Conservation (phyloP, 2,888 invertebrate genomes). For the Parochlus steinenii region DNA sequence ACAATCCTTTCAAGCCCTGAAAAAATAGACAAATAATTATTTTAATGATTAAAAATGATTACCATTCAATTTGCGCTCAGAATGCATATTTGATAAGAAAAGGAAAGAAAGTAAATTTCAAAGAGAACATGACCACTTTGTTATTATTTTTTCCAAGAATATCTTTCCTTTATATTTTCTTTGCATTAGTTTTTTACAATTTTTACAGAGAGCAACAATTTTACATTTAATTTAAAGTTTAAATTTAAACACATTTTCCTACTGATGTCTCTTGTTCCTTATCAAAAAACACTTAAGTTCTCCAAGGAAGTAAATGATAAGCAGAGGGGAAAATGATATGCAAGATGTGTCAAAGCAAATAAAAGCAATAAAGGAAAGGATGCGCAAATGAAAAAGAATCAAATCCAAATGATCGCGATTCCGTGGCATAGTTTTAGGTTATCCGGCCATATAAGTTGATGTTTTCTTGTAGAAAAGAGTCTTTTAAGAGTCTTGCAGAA, state of each 20-base stretch:
- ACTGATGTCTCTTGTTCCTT: not conserved
- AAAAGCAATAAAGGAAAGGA: slow-evolving; percentile 7
- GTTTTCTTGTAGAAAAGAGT: no score
- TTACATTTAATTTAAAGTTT: not conserved
- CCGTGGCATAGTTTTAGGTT: no score
- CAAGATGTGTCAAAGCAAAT: slow-evolving; percentile 11
- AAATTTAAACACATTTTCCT: not conserved
- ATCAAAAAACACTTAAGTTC: no score
- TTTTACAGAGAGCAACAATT: no score
- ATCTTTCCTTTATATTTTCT: no score
- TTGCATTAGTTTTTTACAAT: no score
- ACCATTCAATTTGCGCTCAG: slow-evolving; percentile 12
- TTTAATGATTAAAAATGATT: slow-evolving; percentile 7
- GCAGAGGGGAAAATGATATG: slow-evolving; percentile 11
- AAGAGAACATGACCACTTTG: slow-evolving; percentile 6
- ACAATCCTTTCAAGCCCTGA: no score
- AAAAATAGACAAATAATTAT: no score
- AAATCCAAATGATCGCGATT: slow-evolving; percentile 13
- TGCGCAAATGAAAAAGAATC: slow-evolving; percentile 1
- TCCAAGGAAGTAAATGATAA: slow-evolving; percentile 8
- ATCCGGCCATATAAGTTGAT: no score
- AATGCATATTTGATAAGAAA: slow-evolving; percentile 1
- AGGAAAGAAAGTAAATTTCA: slow-evolving; percentile 9
- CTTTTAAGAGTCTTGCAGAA: no score
- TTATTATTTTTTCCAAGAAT: no score